Evolutionary conservation across 2,113 vertebrate genomes (phyloP).

Genomic region (Chaenocephalus aceratus): DNA sequence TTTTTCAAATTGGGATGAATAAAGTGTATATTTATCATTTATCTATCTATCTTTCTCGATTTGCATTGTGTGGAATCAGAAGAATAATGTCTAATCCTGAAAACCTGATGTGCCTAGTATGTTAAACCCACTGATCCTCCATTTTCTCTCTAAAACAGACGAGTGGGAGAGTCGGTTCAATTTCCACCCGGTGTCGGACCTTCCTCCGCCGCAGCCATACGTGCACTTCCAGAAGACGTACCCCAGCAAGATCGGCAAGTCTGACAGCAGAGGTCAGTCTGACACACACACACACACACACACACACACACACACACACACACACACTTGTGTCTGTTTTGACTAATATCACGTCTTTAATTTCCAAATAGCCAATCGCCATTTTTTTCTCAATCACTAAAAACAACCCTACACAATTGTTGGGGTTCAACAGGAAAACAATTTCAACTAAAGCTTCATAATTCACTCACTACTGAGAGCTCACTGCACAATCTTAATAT

Average conservation of each 20-base stretch:
- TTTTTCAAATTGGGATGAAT: too few relatives aligned
- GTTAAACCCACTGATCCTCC: background rate
- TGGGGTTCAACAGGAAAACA: too few relatives aligned
- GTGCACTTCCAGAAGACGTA: slow-evolving; percentile 91
- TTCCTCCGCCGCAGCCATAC: slow-evolving; percentile 95
- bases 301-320: background rate
- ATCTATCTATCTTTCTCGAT: too few relatives aligned
- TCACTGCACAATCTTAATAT: background rate
- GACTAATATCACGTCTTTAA: too few relatives aligned
- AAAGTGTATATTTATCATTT: too few relatives aligned
- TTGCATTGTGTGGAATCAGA: too few relatives aligned
- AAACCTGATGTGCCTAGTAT: too few relatives aligned
- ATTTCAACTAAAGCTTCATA: too few relatives aligned
- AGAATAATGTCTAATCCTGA: too few relatives aligned
- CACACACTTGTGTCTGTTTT: background rate
- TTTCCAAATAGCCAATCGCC: too few relatives aligned
- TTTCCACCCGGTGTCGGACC: slow-evolving; percentile 94
- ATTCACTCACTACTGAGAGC: too few relatives aligned
- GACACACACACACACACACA: background rate
- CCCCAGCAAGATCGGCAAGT: slow-evolving; percentile 92
- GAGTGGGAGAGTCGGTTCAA: slow-evolving; percentile 96
- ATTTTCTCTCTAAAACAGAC: slow-evolving; percentile 81
- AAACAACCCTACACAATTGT: background rate
- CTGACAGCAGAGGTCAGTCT: slow-evolving; percentile 90
- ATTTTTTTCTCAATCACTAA: background rate